Conservation (phyloP, 2,888 invertebrate genomes). For the Sipha maydis region DNA sequence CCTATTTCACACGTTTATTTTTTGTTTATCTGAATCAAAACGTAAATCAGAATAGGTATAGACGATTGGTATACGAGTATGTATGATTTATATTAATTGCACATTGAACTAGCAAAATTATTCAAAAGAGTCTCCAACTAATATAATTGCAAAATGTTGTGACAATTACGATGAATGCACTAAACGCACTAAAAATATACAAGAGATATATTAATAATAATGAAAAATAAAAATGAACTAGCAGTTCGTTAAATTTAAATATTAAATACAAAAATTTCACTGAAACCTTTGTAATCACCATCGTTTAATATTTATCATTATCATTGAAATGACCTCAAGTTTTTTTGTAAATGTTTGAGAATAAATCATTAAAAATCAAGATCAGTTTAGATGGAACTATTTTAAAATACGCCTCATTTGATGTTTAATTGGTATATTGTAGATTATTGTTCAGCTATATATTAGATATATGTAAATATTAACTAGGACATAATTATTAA, state of each 20-base stretch:
- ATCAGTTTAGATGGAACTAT: no score
- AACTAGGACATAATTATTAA: no score
- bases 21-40: background rate
- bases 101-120: background rate
- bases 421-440: no score
- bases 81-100: background rate
- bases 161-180: background rate
- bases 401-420: no score
- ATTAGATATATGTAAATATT: no score
- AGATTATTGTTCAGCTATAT: no score
- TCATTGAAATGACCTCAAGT: no score
- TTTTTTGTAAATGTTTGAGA: no score
- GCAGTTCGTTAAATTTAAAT: background rate
- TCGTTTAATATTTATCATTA: background rate
- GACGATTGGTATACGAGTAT: background rate
- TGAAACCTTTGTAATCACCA: background rate
- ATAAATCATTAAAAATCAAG: no score
- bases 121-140: background rate
- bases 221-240: background rate
- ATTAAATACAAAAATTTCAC: background rate
- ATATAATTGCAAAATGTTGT: background rate
- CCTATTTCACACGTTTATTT: no score
- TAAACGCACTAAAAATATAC: background rate
- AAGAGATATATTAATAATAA: background rate
- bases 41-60: background rate